Evolutionary conservation across 2,888 invertebrate species (phyloP).

Genomic region (Nymphalis urticae): DNA sequence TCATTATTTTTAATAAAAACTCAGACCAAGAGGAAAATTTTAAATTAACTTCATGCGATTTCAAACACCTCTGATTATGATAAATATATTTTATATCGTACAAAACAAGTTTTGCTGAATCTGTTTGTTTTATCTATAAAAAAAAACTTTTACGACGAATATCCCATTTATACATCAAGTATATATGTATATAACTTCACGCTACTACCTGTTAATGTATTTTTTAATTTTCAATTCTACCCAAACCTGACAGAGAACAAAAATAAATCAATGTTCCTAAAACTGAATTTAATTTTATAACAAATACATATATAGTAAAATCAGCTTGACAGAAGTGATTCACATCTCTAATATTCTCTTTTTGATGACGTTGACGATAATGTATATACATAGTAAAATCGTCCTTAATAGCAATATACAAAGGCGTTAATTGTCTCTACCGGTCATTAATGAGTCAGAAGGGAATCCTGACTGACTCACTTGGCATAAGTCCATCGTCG

Average conservation of each 20-base stretch:
- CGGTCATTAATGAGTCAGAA: slow-evolving; percentile 15
- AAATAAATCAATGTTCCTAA: too few relatives aligned
- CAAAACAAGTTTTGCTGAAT: not conserved
- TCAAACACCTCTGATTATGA: too few relatives aligned
- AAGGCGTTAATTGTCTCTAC: slow-evolving; percentile 1
- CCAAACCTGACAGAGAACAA: too few relatives aligned
- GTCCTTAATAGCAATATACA: not conserved
- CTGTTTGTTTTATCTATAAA: not conserved
- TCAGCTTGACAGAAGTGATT: slow-evolving; percentile 5
- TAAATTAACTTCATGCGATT: too few relatives aligned
- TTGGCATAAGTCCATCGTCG: slow-evolving; percentile 21
- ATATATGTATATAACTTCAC: too few relatives aligned
- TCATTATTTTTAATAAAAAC: not conserved
- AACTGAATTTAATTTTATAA: too few relatives aligned
- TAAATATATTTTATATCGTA: too few relatives aligned
- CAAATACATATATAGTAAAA: not conserved
- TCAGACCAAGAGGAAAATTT: too few relatives aligned
- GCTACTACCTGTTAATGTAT: too few relatives aligned
- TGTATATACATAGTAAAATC: not conserved
- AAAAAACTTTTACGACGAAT: too few relatives aligned
- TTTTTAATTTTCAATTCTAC: too few relatives aligned
- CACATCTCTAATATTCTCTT: slow-evolving; percentile 2
- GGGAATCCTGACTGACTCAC: slow-evolving; percentile 25
- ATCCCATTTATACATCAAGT: too few relatives aligned
- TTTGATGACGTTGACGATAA: not conserved